Evolutionary conservation across 2,888 invertebrate species (phyloP).

Genomic region (Synergus umbraculus): DNA sequence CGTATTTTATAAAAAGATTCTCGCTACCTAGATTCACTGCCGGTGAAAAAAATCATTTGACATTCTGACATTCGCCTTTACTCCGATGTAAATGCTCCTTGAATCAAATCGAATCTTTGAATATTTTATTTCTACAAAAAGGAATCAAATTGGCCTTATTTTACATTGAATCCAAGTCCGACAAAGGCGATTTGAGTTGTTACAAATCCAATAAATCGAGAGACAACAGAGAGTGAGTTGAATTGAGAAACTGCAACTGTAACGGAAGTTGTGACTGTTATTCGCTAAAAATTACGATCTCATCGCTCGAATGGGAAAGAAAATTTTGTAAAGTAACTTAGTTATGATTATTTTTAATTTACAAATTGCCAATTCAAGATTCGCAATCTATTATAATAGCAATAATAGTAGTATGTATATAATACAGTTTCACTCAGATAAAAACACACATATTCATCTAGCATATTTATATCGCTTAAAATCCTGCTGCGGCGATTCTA

Average conservation of each 20-base stretch:
- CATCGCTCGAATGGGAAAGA: constrained; percentile 44
- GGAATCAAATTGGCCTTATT: neutral
- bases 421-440: constrained; percentile 72
- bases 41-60: constrained; percentile 53
- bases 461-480: constrained; percentile 66
- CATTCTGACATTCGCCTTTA: constrained; percentile 45
- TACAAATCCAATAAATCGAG: neutral
- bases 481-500: constrained; percentile 71
- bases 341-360: constrained; percentile 64
- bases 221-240: constrained; percentile 32
- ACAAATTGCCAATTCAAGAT: constrained; percentile 65
- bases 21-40: constrained; percentile 57
- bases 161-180: constrained; percentile 3
- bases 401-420: constrained; percentile 69
- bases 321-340: constrained; percentile 59
- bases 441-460: constrained; percentile 74
- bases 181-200: constrained; percentile 11
- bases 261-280: constrained; percentile 32
- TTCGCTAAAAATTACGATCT: constrained; percentile 31
- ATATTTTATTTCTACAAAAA: constrained; percentile 1
- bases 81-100: constrained; percentile 2
- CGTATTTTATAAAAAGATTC: constrained; percentile 66
- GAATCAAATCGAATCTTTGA: neutral
- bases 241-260: constrained; percentile 29
- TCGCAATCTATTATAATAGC: constrained; percentile 61